phyloP scores from a whole-genome alignment of 1,140 invertebrate species.

The Anastatus disparis region DNA sequence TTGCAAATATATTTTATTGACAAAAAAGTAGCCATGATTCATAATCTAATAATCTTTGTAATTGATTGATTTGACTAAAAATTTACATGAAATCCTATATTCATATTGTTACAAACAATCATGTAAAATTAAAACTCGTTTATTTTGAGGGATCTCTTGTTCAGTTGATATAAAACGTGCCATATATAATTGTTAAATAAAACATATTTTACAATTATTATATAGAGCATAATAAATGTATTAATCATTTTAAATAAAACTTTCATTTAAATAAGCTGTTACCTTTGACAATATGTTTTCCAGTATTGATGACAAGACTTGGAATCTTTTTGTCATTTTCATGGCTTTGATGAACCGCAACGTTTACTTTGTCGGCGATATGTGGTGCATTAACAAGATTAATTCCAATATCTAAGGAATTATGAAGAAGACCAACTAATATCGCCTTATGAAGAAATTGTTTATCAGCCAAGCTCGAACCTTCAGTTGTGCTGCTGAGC shows the following conservation, averaged over 20 bases:
- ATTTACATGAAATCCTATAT: neutral
- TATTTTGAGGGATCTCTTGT: too few species aligned
- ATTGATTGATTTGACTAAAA: too few species aligned
- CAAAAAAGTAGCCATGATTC: too few species aligned
- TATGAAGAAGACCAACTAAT: slow-evolving; percentile 68
- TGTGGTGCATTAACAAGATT: slow-evolving; percentile 73
- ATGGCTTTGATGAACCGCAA: slow-evolving; percentile 58
- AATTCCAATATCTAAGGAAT: slow-evolving; percentile 63
- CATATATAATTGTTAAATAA: too few species aligned
- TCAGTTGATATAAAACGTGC: too few species aligned
- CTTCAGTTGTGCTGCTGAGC: slow-evolving; percentile 51
- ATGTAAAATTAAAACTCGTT: too few species aligned
- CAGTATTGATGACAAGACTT: slow-evolving; percentile 52
- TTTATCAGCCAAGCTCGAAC: slow-evolving; percentile 53
- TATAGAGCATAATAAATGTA: slow-evolving; percentile 27
- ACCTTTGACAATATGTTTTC: slow-evolving; percentile 53
- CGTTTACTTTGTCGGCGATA: slow-evolving; percentile 68
- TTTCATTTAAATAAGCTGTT: too few species aligned
- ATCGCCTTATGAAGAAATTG: slow-evolving; percentile 69
- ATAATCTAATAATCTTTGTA: too few species aligned
- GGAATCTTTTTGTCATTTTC: slow-evolving; percentile 40
- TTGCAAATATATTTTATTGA: too few species aligned
- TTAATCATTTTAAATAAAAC: too few species aligned
- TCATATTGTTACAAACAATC: neutral
- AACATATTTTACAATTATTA: neutral